Evolutionary conservation across 2,888 invertebrate species (phyloP), one percentile per base, ranked within the genome.

Genomic region (Rhamphomyia laevipes): DNA sequence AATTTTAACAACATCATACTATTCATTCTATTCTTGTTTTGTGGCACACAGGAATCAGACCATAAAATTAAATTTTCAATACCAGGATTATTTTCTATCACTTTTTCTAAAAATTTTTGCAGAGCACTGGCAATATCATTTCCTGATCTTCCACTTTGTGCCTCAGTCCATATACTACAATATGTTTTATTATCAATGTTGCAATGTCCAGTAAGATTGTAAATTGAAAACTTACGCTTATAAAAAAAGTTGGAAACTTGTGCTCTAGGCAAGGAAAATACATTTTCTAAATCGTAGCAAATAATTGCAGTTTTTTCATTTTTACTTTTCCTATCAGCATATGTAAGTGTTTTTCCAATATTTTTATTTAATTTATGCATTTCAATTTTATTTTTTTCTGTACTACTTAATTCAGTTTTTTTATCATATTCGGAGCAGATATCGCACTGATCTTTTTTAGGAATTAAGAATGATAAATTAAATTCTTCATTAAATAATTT

Each of bases 171-270:
- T 37, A 13, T 21, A 16, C 13, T 6, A n/a, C 41, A 23, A 23
- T 41, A 41, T 5, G 23, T 41, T 21, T 13, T 18, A 11, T 44
- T 48, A 30, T 52, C 48, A 4, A 41, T 41, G 13, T 13, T 41
- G 12, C 3, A 2, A 6, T 4, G 10, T 21, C 21, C 41, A 6
- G 21, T 41, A 9, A 41, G 10, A 21, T 18, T 41, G n/a, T 13
- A 23, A 23, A 41, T 9, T 4, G 11, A 13, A 12, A 41, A 18
- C 17, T 40, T 40, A 18, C 40, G 18, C 13, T 21, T 41, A 23
- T 23, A 41, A 23, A 21, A n/a, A n/a, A 21, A 5, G 23, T 5
- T 11, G 4, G 2, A 17, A 17, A 13, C 46, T 11, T 51, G 12
- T 18, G 21, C 41, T 23, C n/a, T 41, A 13, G 41, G 41, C 7